These are phyloP conservation scores for Nycticryphes semicollaris DNA, from an alignment of 2,113 vertebrate genomes.

Conservation along the genomic window DNA sequence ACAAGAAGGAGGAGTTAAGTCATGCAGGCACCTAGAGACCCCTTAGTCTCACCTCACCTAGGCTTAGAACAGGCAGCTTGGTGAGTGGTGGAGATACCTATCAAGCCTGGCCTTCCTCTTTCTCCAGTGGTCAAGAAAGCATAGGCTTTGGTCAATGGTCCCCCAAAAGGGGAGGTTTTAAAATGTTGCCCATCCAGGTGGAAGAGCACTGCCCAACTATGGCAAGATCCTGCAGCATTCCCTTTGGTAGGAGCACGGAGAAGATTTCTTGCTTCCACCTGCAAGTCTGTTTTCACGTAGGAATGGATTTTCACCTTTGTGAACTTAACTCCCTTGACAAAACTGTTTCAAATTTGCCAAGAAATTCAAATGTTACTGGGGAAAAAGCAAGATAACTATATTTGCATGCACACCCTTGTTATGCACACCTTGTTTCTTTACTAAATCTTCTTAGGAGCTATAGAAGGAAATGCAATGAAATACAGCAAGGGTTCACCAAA, in stretches of 20 bases:
- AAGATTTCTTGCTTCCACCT: background rate
- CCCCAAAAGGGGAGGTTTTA: background rate
- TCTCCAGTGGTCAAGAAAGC: background rate
- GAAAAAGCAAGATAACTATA: background rate
- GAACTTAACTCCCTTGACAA: background rate
- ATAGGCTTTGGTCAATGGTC: background rate
- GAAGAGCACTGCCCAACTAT: background rate
- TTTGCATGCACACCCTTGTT: background rate
- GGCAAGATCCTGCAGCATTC: background rate
- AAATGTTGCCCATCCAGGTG: background rate
- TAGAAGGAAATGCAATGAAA: background rate
- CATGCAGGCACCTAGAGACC: background rate
- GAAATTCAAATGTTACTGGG: background rate
- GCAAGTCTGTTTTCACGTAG: background rate
- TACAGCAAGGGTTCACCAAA: background rate
- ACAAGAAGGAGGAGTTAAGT: background rate
- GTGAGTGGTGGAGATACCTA: background rate
- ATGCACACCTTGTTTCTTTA: background rate
- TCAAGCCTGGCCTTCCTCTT: background rate
- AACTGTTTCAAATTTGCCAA: background rate
- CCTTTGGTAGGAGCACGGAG: background rate
- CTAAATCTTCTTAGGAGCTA: background rate
- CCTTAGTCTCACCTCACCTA: background rate
- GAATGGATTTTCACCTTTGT: background rate
- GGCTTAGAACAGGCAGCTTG: background rate